Evolutionary conservation across 2,888 invertebrate genomes (phyloP).

Genomic region (Chrysolina oricalcia): DNA sequence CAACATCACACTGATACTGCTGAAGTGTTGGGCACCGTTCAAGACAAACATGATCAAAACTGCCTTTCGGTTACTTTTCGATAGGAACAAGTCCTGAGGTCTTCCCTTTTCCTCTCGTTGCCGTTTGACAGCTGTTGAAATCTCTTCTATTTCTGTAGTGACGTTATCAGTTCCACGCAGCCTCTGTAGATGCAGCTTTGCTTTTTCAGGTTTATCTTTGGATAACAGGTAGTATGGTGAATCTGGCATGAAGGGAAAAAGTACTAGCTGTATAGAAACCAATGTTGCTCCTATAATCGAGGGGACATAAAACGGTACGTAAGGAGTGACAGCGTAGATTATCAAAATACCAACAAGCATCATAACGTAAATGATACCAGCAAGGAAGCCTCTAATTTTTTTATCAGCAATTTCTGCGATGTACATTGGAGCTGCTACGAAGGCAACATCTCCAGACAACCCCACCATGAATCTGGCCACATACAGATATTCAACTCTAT

Average conservation of each 20-base stretch:
- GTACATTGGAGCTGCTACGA: too few relatives aligned
- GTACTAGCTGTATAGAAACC: conserved; percentile 64
- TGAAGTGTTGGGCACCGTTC: conserved; percentile 68
- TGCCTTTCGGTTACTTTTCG: conserved; percentile 68
- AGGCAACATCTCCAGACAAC: conserved; percentile 66
- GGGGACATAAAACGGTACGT: conserved; percentile 61
- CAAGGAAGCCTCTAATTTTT: conserved; percentile 68
- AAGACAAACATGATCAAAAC: conserved; percentile 67
- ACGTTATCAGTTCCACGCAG: conserved; percentile 61
- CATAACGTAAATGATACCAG: conserved; percentile 69
- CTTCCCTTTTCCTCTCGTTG: conserved; percentile 66
- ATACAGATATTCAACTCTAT: conserved; percentile 64
- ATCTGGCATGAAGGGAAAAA: conserved; percentile 65
- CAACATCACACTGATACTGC: conserved; percentile 68
- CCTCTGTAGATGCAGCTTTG: conserved; percentile 62
- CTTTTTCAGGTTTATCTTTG: conserved; percentile 65
- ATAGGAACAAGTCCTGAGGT: conserved; percentile 65
- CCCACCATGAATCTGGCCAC: conserved; percentile 68
- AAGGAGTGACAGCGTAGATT: conserved; percentile 67
- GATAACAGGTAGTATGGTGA: conserved; percentile 67
- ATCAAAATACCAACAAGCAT: conserved; percentile 69
- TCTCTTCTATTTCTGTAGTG: conserved; percentile 66
- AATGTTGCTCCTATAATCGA: conserved; percentile 63
- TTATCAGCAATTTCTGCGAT: conserved; percentile 68
- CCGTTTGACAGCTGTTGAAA: conserved; percentile 65